phyloP scores from a whole-genome alignment of 1,140 invertebrate species.

The Gryllus bimaculatus region DNA sequence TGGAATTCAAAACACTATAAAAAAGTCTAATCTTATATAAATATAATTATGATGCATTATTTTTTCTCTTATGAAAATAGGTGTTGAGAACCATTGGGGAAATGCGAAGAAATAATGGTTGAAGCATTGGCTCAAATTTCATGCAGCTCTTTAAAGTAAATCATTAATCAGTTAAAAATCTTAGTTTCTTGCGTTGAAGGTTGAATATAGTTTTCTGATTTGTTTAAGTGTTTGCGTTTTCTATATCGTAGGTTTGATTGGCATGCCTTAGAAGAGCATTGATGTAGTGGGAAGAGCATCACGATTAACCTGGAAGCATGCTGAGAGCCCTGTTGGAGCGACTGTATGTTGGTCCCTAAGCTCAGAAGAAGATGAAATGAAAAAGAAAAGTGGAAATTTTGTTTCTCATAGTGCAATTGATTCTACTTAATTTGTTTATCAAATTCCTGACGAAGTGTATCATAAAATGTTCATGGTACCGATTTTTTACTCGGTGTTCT shows the following conservation, averaged over 20 bases:
- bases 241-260: slow-evolving; percentile 57
- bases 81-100: too few relatives aligned
- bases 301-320: slow-evolving; percentile 77
- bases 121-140: too few relatives aligned
- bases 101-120: too few relatives aligned
- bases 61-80: too few relatives aligned
- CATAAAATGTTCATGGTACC: too few relatives aligned
- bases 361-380: not conserved
- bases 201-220: slow-evolving; percentile 7
- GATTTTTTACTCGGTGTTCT: too few relatives aligned
- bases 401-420: not conserved
- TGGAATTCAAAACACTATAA: too few relatives aligned
- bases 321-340: slow-evolving; percentile 13
- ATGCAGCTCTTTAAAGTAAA: too few relatives aligned
- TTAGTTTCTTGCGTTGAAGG: not conserved
- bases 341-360: slow-evolving; percentile 10
- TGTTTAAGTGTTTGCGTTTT: not conserved
- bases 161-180: too few relatives aligned
- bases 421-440: not conserved
- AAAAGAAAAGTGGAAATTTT: not conserved
- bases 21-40: too few relatives aligned
- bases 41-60: too few relatives aligned
- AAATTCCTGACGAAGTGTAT: too few relatives aligned
- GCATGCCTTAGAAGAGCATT: slow-evolving; percentile 59
- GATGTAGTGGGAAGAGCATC: slow-evolving; percentile 69